Conservation (phyloP, 2,113 vertebrate species). For the Erythrocercus mccallii region DNA sequence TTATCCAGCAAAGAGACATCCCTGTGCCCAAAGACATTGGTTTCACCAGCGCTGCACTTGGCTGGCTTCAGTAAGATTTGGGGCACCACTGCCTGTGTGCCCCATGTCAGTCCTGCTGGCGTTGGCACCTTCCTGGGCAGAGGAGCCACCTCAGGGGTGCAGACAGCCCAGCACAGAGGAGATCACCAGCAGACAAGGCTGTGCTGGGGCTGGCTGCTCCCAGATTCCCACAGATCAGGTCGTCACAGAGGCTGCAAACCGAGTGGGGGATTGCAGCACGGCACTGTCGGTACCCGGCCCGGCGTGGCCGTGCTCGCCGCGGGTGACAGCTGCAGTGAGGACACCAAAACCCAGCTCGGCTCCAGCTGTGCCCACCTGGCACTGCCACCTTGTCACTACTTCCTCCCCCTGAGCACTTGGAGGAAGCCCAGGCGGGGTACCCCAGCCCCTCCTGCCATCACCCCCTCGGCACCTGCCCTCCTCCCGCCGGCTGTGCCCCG, state of each 20-base stretch:
- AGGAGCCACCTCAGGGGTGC: not conserved
- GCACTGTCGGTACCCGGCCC: not conserved
- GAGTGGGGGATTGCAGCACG: not conserved
- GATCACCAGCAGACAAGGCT: not conserved
- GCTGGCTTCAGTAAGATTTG: fast-evolving
- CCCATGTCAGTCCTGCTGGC: fast-evolving
- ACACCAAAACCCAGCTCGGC: not conserved
- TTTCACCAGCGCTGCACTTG: not conserved
- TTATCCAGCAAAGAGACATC: not conserved
- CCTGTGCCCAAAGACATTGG: fast-evolving
- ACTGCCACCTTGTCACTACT: not conserved
- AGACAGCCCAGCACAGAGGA: not conserved
- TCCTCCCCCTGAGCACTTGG: not conserved
- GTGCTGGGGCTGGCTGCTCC: fast-evolving
- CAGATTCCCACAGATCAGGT: not conserved
- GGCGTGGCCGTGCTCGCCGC: fast-evolving
- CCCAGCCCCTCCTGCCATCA: not conserved
- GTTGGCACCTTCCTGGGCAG: fast-evolving
- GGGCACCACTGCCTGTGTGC: fast-evolving
- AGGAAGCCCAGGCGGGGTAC: not conserved
- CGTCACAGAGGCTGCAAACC: fast-evolving
- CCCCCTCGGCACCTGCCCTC: not conserved
- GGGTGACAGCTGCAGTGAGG: not conserved
- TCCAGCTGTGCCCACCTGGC: not conserved
- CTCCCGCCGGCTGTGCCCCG: not conserved